Conservation (phyloP, 1,140 invertebrate genomes). For the Calosoma granatense region DNA sequence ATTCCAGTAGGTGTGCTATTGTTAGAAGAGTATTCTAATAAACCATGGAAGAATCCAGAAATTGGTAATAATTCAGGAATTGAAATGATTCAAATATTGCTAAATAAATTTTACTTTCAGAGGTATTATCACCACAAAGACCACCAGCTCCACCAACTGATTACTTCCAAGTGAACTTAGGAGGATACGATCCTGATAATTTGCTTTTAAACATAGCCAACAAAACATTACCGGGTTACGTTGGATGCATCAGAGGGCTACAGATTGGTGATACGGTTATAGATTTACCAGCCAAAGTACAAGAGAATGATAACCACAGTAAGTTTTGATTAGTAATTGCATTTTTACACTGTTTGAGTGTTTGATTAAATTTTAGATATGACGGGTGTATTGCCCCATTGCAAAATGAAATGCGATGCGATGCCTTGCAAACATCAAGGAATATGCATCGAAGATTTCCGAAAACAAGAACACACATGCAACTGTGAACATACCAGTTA, state of each 20-base stretch:
- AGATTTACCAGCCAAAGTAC: slow-evolving; percentile 61
- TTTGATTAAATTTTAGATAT: slow-evolving; percentile 6
- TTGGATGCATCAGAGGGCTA: slow-evolving; percentile 80
- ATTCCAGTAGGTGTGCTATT: slow-evolving; percentile 57
- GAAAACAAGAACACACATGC: slow-evolving; percentile 71
- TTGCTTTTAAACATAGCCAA: slow-evolving; percentile 47
- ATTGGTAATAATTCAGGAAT: slow-evolving; percentile 40
- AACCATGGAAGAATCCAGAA: slow-evolving; percentile 75
- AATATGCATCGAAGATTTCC: slow-evolving; percentile 80
- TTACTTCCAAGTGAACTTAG: slow-evolving; percentile 83
- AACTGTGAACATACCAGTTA: slow-evolving; percentile 83
- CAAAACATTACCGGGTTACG: slow-evolving; percentile 52
- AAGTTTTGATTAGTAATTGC: slow-evolving; percentile 24
- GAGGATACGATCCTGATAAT: slow-evolving; percentile 69
- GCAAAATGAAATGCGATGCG: slow-evolving; percentile 80
- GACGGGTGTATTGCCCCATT: slow-evolving; percentile 64
- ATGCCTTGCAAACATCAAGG: slow-evolving; percentile 81
- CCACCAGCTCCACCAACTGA: slow-evolving; percentile 71
- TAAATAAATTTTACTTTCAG: slow-evolving; percentile 38
- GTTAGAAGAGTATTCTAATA: slow-evolving; percentile 65
- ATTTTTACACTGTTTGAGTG: neutral
- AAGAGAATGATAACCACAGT: slow-evolving; percentile 59
- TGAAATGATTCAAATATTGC: neutral
- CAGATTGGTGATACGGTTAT: slow-evolving; percentile 73
- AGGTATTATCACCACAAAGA: slow-evolving; percentile 73